Evolutionary conservation across 2,797 vertebrate genomes (phyloP), one percentile per base, ranked within the genome.

Genomic region (Todus mexicanus): DNA sequence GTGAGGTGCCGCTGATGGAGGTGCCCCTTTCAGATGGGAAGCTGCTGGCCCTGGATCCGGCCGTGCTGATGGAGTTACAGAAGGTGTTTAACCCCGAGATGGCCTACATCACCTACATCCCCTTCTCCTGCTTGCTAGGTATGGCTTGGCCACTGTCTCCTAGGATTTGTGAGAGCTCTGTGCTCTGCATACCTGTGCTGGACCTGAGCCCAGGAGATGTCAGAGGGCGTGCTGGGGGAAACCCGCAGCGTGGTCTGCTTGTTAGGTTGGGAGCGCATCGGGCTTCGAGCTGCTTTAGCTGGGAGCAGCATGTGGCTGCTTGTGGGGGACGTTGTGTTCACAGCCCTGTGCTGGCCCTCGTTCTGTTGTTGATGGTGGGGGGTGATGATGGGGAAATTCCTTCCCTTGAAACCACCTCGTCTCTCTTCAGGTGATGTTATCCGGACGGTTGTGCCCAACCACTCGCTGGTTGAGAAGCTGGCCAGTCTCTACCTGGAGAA

Each of bases 91-190:
- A 98, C 93, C 94, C 98, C 7, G 98, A 99, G 97, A 99, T 99
- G 99, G 99, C 99, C 2, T 98, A 99, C 87, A 97, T 98, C 57
- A 99, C 99, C 86, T 99, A 99, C 96, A 98, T 99, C 93, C 99
- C 99, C 33, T 99, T 99, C 98, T 98, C 98, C 94, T 99, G 99
- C 97, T 97, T 99, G 92, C 98, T 99, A 93, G 99, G 99, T 99
- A 98, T 0, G 85, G 71, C 54, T 74, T 61, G 89, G 71, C 80
- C 65, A 42, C 74, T 42, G 18, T 31, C 53, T 65, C 15, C 70
- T 45, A 16, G 47, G 22, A 8, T 71, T n/a, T 47, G 50, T 56
- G 69, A 80, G 63, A 35, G 69, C 59, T 76, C 54, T 0, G 0
- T 31, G 48, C 47, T 56, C 53, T 65, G 33, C 5, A 7, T 26